Base-by-base conservation (phyloP, 2,888 invertebrate genomes). In the Thumatha senex region DNA sequence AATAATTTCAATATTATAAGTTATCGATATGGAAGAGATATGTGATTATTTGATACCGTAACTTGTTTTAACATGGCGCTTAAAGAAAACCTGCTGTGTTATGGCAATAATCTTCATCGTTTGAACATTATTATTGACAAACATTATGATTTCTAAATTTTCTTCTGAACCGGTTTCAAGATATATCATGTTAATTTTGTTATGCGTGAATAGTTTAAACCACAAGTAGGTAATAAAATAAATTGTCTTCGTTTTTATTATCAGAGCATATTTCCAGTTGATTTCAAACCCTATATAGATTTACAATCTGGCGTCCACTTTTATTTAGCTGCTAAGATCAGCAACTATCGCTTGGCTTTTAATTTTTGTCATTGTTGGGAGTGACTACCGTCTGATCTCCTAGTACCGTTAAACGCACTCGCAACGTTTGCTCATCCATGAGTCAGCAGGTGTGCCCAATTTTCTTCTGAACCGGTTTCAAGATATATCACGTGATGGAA, bases 101-200 rank as follows among this genome's bases (percentile, higher is more conserved):
- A 24, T 24, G 18, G 39, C n/a, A 15, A 39, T 15, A 15, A 24
- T 39, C 39, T 11, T 39, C 18, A 18, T n/a, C 39, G 12, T 40
- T n/a, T n/a, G 29, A 29, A 24, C 10, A 18, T 24, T 39, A 14
- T 36, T 36, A 24, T 24, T 24, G 5, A 4, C 18, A 24, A 4
- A 4, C 18, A 24, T 24, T 2, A 39, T 18, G 14, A 18, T 18
- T 39, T 7, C 39, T 13, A 10, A 36, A 10, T 36, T 15, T 24
- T 5, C 11, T 39, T 24, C 18, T 24, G 5, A 24, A 24, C 18
- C 18, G 18, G 18, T 24, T 24, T 24, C 18, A 24, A 24, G 5
- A 24, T 24, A 24, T 24, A 24, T 24, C 18, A 24, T 24, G 18
- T 53, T 67, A 61, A 69, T 69, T 67, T 43, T 56, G 53, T 40